Evolutionary conservation across 2,888 invertebrate species (phyloP).

Genomic region (Alitta virens): DNA sequence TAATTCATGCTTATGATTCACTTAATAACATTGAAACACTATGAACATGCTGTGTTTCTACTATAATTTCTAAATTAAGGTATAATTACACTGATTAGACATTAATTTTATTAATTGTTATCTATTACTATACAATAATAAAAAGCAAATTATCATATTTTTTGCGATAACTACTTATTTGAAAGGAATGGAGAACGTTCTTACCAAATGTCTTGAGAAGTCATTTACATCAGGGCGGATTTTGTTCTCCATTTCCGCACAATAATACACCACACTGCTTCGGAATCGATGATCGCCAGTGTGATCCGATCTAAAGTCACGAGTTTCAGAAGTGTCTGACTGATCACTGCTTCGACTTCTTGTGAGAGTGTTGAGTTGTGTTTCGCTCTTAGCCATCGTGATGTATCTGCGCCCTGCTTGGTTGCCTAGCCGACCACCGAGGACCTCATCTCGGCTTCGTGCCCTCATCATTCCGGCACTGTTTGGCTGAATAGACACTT

Average conservation of each 20-base stretch:
- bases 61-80: too few species aligned
- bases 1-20: too few species aligned
- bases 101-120: too few species aligned
- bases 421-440: conserved; percentile 1
- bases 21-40: too few species aligned
- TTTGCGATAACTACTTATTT: too few species aligned
- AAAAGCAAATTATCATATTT: too few species aligned
- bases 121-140: too few species aligned
- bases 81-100: too few species aligned
- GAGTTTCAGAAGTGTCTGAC: conserved; percentile 2
- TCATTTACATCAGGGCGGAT: conserved; percentile 39
- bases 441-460: not conserved
- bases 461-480: not conserved
- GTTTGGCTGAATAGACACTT: not conserved
- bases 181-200: too few species aligned
- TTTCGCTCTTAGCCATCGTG: conserved; percentile 1
- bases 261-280: conserved; percentile 43
- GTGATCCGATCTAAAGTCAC: not conserved
- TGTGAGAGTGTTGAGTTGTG: not conserved
- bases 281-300: not conserved
- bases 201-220: conserved; percentile 45
- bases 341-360: conserved; percentile 4
- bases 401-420: not conserved
- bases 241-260: conserved; percentile 42
- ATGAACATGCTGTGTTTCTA: too few species aligned